These are phyloP conservation scores for Hypotaenidia philippensis DNA, from an alignment of 2,797 vertebrate species.

Conservation along the genomic window DNA sequence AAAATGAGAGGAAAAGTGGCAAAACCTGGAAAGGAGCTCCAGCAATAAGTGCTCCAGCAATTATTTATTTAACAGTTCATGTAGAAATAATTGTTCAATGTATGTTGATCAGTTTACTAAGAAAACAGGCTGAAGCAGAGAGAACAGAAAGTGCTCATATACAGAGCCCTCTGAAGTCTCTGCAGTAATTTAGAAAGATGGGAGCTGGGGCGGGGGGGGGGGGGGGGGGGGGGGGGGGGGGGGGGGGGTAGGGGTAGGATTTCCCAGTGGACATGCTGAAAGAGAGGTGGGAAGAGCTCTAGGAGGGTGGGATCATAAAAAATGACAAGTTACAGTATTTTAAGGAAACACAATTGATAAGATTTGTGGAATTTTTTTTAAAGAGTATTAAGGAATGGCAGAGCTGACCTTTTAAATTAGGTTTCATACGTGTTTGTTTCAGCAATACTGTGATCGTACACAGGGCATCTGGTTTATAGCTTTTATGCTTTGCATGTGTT, in stretches of 20 bases:
- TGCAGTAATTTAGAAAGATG: neutral
- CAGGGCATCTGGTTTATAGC: neutral
- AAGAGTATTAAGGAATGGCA: neutral
- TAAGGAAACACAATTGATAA: neutral
- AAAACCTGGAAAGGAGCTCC: neutral
- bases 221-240: too few relatives aligned
- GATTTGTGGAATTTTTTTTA: neutral
- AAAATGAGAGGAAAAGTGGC: neutral
- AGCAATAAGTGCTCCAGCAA: neutral
- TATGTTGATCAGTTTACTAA: neutral
- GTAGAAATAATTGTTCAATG: neutral
- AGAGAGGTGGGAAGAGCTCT: neutral
- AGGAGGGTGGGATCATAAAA: neutral
- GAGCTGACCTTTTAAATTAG: neutral
- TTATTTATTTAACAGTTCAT: neutral
- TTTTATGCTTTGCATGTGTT: neutral
- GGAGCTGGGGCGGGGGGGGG: too few relatives aligned
- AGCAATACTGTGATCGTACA: neutral
- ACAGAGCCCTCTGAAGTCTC: neutral
- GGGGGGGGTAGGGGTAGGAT: neutral
- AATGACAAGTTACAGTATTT: neutral
- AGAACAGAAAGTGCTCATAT: neutral
- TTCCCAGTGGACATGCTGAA: neutral
- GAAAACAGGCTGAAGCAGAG: neutral
- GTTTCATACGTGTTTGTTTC: neutral